Evolutionary conservation across 2,797 vertebrate species (phyloP), one percentile per base, ranked within the genome.

Genomic region (Euthynnus affinis): DNA sequence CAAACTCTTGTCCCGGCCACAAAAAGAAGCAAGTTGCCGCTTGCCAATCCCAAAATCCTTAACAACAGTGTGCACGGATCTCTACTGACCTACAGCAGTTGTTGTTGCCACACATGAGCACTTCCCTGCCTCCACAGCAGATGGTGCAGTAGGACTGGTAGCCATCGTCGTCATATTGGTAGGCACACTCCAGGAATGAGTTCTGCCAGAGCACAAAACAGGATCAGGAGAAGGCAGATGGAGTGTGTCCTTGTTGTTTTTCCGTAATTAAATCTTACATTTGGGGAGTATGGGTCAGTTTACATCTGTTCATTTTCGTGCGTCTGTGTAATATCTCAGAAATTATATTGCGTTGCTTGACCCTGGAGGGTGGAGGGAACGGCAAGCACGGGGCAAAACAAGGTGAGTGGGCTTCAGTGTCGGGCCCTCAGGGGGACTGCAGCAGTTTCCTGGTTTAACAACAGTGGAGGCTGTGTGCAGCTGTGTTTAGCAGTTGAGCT

Each of bases 61-160:
- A n/a, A 0, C 29, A 2, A 14, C 18, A 4, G 17, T 12, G 10
- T 14, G 52, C 3, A n/a, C 12, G 25, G 56, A 1, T 2, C 27
- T 9, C 17, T 23, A 85, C 96, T 86, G 90, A 98, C 98, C 98
- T 95, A 91, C 97, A 98, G 94, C 98, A 99, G 94, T 96, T 97
- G 64, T 96, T 89, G 17, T 97, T 99, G 82, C 98, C 97, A 67
- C 98, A 99, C 74, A 99, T 97, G 14, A 99, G 95, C 87, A 99
- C 96, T 90, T 99, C 97, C 3, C 96, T 95, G 48, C 98, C 98
- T 71, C 96, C 97, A 0, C 98, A 99, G 96, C 98, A 99, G 90
- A 99, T 96, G 0, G 97, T 96, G 91, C 98, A 99, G 91, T 98
- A 99, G 57, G 98, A 98, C 94, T 99, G 98, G 91, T 99, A 99